Conservation (phyloP, 2,113 vertebrate genomes). For the Podilymbus podiceps region DNA sequence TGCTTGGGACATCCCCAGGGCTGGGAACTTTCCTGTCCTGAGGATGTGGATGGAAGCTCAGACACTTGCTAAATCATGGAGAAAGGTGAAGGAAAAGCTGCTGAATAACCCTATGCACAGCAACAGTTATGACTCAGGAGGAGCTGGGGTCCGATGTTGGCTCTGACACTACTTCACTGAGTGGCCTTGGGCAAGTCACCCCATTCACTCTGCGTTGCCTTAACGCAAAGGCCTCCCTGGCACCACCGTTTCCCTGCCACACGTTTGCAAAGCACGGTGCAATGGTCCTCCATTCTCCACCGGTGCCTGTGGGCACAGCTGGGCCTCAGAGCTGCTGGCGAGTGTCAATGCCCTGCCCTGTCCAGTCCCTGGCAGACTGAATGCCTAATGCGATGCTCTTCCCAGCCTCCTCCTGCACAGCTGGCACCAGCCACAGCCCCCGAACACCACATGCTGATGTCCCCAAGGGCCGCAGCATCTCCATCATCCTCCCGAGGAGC, state of each 20-base stretch:
- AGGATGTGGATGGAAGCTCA: background rate
- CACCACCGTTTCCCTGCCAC: background rate
- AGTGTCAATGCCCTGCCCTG: accelerated
- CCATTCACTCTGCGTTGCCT: background rate
- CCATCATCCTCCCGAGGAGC: background rate
- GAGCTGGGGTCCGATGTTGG: accelerated
- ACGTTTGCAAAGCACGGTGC: background rate
- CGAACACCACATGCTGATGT: background rate
- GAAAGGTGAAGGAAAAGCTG: background rate
- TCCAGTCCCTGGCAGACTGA: background rate
- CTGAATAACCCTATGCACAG: background rate
- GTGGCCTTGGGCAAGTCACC: background rate
- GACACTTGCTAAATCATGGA: background rate
- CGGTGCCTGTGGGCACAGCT: background rate
- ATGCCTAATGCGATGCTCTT: background rate
- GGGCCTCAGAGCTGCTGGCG: background rate
- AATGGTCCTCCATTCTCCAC: background rate
- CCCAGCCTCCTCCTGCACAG: background rate
- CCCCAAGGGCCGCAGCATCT: background rate
- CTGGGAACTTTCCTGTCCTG: background rate
- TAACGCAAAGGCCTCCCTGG: background rate
- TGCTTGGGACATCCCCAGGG: background rate
- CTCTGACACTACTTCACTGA: background rate
- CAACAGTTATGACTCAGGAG: background rate
- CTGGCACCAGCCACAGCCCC: background rate